These are phyloP conservation scores for Trinectes maculatus DNA, from an alignment of 2,113 vertebrate species.

Conservation along the genomic window DNA sequence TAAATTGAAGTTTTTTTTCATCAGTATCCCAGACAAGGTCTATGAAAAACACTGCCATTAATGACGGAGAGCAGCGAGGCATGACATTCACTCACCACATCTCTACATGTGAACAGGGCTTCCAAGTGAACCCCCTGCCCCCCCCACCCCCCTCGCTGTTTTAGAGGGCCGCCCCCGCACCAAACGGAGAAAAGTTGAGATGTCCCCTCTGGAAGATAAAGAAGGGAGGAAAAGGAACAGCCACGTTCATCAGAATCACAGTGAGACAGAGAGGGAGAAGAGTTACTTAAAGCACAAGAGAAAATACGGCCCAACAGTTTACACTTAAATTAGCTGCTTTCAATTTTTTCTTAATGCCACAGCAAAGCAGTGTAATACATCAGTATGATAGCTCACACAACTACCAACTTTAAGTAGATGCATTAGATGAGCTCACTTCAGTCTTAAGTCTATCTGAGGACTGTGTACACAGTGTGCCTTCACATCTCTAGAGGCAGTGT, in stretches of 20 bases:
- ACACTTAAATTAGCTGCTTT: no score
- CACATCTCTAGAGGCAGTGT: constrained; percentile 32
- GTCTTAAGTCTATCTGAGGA: constrained; percentile 38
- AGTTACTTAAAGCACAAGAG: not conserved
- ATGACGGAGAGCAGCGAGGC: constrained; percentile 35
- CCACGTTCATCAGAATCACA: constrained; percentile 33
- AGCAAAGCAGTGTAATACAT: constrained; percentile 4
- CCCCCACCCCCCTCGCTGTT: constrained; percentile 48
- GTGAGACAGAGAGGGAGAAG: constrained; percentile 2
- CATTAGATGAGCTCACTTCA: constrained; percentile 8
- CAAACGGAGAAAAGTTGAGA: constrained; percentile 86
- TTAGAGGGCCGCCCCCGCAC: constrained; percentile 84
- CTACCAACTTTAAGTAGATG: constrained; percentile 5
- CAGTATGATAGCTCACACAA: constrained; percentile 3
- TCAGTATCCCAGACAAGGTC: constrained; percentile 14
- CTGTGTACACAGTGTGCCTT: constrained; percentile 49
- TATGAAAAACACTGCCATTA: constrained; percentile 66
- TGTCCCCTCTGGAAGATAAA: constrained; percentile 83
- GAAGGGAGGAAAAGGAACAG: constrained; percentile 57
- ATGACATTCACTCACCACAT: constrained; percentile 80
- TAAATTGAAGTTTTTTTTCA: constrained; percentile 12
- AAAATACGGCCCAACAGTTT: not conserved
- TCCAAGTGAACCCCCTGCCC: constrained; percentile 51
- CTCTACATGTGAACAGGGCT: constrained; percentile 63
- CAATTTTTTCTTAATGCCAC: no score